A percentile compares a stretch with the other conserved stretches of the same genome.
phyloP scores from a whole-genome alignment of 2,797 vertebrate species.

The Coluber constrictor region DNA sequence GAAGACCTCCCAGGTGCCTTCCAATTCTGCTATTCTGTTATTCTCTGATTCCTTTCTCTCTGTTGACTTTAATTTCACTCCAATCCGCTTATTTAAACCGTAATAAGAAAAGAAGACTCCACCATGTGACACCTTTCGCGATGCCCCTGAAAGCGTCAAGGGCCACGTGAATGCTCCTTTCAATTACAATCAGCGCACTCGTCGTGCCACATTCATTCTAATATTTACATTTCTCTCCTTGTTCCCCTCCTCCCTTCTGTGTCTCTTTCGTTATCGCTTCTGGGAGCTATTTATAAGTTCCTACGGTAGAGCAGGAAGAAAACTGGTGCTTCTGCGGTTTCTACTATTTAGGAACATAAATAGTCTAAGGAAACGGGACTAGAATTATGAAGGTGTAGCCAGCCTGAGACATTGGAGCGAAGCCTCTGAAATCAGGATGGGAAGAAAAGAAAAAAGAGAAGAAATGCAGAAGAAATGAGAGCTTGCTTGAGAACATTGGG shows the following conservation, averaged over 20 bases:
- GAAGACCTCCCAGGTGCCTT: not conserved
- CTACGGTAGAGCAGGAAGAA: not conserved
- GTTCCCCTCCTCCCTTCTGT: too few species aligned
- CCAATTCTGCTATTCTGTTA: not conserved
- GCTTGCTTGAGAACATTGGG: not conserved
- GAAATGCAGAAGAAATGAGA: slow-evolving; percentile 30
- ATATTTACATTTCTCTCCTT: not conserved
- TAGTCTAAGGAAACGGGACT: not conserved
- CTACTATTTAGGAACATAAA: slow-evolving; percentile 22
- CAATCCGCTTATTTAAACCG: not conserved
- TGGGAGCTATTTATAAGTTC: slow-evolving; percentile 18
- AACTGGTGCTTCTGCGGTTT: not conserved
- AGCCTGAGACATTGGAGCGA: slow-evolving; percentile 37
- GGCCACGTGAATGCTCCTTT: not conserved
- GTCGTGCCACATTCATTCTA: not conserved
- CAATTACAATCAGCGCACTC: not conserved
- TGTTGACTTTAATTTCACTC: not conserved
- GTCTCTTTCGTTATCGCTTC: slow-evolving; percentile 16
- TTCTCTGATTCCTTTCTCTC: not conserved
- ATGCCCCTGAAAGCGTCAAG: slow-evolving; percentile 2
- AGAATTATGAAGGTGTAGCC: slow-evolving; percentile 40
- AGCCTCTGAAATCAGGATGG: slow-evolving; percentile 4
- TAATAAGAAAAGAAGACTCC: not conserved
- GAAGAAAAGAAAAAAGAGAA: not conserved
- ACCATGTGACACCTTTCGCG: not conserved